Percentiles rank a stretch among this genome's conserved stretches.
Evolutionary conservation across 2,888 invertebrate species (phyloP).

Genomic region (Cosmopolites sordidus): DNA sequence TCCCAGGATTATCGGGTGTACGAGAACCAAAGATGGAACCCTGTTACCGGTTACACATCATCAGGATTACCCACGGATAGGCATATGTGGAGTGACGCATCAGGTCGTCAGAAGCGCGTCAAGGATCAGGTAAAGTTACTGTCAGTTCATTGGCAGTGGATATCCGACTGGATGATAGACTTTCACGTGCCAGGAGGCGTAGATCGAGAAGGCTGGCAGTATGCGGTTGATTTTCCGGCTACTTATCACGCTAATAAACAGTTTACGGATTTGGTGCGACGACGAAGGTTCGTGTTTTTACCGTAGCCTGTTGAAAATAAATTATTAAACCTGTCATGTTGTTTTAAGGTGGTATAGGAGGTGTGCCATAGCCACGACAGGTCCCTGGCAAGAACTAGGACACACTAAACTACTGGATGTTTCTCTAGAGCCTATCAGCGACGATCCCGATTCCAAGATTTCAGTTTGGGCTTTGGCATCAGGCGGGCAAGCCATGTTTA

Average conservation of each 20-base stretch:
- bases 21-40: constrained; percentile 94
- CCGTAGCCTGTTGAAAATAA: not conserved
- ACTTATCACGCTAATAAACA: constrained; percentile 80
- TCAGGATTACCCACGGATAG: constrained; percentile 80
- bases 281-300: constrained; percentile 31
- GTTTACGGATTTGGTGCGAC: constrained; percentile 82
- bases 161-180: constrained; percentile 90
- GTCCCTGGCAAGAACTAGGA: constrained; percentile 87
- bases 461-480: constrained; percentile 82
- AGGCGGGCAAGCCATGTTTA: constrained; percentile 80
- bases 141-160: constrained; percentile 87
- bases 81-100: constrained; percentile 88
- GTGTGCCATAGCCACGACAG: constrained; percentile 75
- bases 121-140: constrained; percentile 82
- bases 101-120: constrained; percentile 77
- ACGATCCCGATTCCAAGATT: constrained; percentile 50
- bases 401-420: constrained; percentile 80
- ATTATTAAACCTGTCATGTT: no score
- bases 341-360: constrained; percentile 46
- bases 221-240: constrained; percentile 87
- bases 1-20: constrained; percentile 84
- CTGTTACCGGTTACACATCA: constrained; percentile 81
- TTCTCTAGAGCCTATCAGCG: constrained; percentile 53
- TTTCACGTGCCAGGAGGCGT: constrained; percentile 85
- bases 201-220: constrained; percentile 92